Evolutionary conservation across 2,888 invertebrate genomes (phyloP).

Genomic region (Phengaris arion): DNA sequence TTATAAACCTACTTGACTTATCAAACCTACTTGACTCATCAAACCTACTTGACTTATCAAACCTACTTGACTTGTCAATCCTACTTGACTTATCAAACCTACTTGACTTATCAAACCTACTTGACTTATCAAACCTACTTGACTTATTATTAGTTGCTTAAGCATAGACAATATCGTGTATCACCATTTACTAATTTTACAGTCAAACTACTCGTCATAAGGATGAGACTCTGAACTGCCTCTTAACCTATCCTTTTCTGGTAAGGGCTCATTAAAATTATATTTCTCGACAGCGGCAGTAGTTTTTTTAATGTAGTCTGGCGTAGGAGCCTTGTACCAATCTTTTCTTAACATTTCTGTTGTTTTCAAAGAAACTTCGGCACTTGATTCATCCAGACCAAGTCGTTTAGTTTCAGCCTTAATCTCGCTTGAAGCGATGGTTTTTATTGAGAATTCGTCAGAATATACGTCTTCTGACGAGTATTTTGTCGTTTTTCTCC

Average conservation of each 20-base stretch:
- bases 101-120: no score
- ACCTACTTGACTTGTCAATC: no score
- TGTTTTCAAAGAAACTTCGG: not conserved
- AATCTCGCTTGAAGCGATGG: conserved; percentile 2
- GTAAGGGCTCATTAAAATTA: conserved; percentile 60
- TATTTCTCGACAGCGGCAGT: conserved; percentile 56
- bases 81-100: no score
- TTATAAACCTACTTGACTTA: no score
- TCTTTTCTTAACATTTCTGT: conserved; percentile 52
- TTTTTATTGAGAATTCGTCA: not conserved
- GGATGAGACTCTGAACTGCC: conserved; percentile 47
- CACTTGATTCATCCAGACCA: not conserved
- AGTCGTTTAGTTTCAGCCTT: not conserved
- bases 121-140: no score
- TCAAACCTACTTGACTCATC: no score
- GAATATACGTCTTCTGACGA: not conserved
- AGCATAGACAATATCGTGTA: no score
- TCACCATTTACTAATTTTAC: not conserved
- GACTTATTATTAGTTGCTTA: no score
- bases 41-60: no score
- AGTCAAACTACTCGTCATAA: conserved; percentile 43
- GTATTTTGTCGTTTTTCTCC: not conserved
- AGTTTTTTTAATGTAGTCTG: conserved; percentile 52
- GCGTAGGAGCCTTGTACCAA: conserved; percentile 50
- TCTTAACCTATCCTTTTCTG: conserved; percentile 53